Base-by-base conservation (phyloP, 2,888 invertebrate species). In the Drepanosiphum platanoidis region DNA sequence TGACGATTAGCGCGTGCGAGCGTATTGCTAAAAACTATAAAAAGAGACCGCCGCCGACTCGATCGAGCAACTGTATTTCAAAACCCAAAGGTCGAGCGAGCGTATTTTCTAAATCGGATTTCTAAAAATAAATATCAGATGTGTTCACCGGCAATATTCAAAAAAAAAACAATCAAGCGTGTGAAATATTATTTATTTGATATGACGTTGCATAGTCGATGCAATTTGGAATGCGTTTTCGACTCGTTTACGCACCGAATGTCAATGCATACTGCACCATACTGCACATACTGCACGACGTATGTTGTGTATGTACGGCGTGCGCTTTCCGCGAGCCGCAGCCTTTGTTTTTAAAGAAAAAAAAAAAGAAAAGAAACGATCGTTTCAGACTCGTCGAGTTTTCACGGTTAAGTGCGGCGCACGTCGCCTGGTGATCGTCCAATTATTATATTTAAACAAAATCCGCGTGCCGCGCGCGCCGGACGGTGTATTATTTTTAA, bases 341-440 rank as follows among this genome's bases (percentile, higher is more conserved):
- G 27, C 8, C 15, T 22, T 79, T 79, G 27, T 79, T 68, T 79
- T 79, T 46, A 46, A 34, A 64, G 64, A n/a, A n/a, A n/a, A n/a
- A n/a, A n/a, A n/a, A n/a, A n/a, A n/a, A n/a, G n/a, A n/a, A n/a
- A n/a, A n/a, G n/a, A n/a, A n/a, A n/a, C n/a, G n/a, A 61, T 78
- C 61, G 61, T 64, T 68, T 46, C 32, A 42, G 42, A 46, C 66
- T 32, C 18, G 68, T 79, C 66, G 34, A 46, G 32, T 46, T 52
- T 68, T 80, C 46, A 27, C 15, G 79, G 66, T 79, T 46, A 66
- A 66, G 68, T 27, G 32, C n/a, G 46, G 68, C 68, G 66, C n/a
- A 52, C 18, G 27, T 46, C 1, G 1, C 27, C 27, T 68, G 79
- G 68, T 80, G n/a, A 2, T 3, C 4, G 46, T 68, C 79, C 79